These are phyloP conservation scores for Plebejus anna DNA, from an alignment of 2,888 invertebrate genomes.

Conservation along the genomic window DNA sequence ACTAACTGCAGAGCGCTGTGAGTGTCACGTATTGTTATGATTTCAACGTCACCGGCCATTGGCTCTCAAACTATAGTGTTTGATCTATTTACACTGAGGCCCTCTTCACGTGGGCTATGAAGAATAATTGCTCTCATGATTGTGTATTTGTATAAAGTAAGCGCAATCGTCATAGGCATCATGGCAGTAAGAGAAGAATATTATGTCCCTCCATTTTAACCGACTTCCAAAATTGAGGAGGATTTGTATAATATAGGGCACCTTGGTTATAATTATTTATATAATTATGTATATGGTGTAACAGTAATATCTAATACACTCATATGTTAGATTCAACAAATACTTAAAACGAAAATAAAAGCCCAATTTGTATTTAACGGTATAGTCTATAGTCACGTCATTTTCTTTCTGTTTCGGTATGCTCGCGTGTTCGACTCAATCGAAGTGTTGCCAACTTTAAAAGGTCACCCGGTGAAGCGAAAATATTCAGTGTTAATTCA, in stretches of 20 bases:
- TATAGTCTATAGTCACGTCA: constrained; percentile 15
- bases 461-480: constrained; percentile 18
- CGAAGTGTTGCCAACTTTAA: constrained; percentile 19
- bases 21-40: constrained; percentile 53
- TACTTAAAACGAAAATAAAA: constrained; percentile 2
- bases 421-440: constrained; percentile 18
- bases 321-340: constrained; percentile 29
- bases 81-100: not conserved
- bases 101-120: not conserved
- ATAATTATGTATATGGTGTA: too few relatives aligned
- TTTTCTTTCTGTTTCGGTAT: constrained; percentile 11
- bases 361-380: constrained; percentile 12
- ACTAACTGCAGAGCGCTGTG: constrained; percentile 32
- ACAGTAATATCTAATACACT: not conserved
- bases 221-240: too few relatives aligned
- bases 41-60: constrained; percentile 45
- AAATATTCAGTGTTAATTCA: constrained; percentile 15
- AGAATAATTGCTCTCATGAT: not conserved
- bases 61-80: constrained; percentile 46
- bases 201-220: too few relatives aligned
- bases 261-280: too few relatives aligned
- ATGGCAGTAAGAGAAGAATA: too few relatives aligned
- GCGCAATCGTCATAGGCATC: too few relatives aligned
- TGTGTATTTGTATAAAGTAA: too few relatives aligned
- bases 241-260: too few relatives aligned